phyloP scores from a whole-genome alignment of 2,888 invertebrate species.

The Apotomis capreana region DNA sequence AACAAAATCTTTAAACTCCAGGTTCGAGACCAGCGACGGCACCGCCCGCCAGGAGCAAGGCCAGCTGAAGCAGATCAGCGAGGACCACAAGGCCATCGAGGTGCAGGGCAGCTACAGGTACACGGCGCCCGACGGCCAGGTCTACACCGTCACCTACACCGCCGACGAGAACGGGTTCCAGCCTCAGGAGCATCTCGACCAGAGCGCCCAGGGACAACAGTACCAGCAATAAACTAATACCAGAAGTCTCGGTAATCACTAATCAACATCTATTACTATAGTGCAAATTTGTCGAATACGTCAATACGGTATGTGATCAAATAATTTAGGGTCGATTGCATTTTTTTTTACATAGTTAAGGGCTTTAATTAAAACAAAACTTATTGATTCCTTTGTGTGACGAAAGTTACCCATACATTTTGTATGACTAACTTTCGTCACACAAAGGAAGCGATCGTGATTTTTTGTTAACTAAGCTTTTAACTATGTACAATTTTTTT shows the following conservation, averaged over 20 bases:
- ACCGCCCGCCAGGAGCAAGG: slow-evolving; percentile 80
- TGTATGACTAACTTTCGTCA: too few relatives aligned
- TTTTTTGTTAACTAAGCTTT: too few relatives aligned
- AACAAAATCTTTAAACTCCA: slow-evolving; percentile 43
- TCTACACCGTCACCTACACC: slow-evolving; percentile 79
- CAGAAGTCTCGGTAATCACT: neutral
- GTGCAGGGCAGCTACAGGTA: slow-evolving; percentile 82
- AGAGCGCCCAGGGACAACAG: slow-evolving; percentile 49
- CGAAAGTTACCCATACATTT: too few relatives aligned
- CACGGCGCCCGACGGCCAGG: slow-evolving; percentile 79
- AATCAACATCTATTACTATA: too few relatives aligned
- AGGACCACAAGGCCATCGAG: slow-evolving; percentile 76
- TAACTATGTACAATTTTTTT: too few relatives aligned
- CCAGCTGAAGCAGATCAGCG: slow-evolving; percentile 77
- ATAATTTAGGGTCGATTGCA: too few relatives aligned
- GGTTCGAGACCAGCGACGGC: slow-evolving; percentile 81
- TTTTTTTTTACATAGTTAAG: too few relatives aligned
- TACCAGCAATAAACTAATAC: slow-evolving; percentile 39
- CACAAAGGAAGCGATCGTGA: too few relatives aligned
- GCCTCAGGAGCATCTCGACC: slow-evolving; percentile 72
- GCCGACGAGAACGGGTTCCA: slow-evolving; percentile 85
- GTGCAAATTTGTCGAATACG: too few relatives aligned
- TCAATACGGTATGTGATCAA: too few relatives aligned
- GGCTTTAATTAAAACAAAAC: too few relatives aligned
- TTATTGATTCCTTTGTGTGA: too few relatives aligned